These are phyloP conservation scores for Drosophila novamexicana DNA, from an alignment of 1,140 invertebrate genomes.

Conservation along the genomic window DNA sequence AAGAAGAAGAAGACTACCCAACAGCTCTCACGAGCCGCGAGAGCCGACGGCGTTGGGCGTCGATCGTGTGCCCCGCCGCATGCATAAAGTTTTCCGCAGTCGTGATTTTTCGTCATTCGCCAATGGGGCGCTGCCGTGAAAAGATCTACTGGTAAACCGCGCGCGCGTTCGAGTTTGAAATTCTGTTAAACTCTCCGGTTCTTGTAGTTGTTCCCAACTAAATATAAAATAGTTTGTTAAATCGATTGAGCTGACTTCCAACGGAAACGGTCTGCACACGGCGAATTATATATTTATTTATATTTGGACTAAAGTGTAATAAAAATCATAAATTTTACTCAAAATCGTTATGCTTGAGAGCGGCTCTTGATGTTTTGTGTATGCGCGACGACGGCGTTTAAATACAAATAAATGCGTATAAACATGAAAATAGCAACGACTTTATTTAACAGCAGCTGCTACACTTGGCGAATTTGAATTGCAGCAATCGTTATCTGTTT, in stretches of 20 bases:
- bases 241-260: conserved; percentile 52
- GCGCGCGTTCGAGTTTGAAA: conserved; percentile 4
- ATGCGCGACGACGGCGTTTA: conserved; percentile 48
- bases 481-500: conserved; percentile 1
- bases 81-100: conserved; percentile 71
- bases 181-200: too few relatives aligned
- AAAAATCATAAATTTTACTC: conserved; percentile 49
- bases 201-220: too few relatives aligned
- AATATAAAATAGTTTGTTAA: not conserved
- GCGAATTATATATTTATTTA: conserved; percentile 45
- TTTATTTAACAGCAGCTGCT: not conserved
- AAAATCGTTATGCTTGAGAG: conserved; percentile 66
- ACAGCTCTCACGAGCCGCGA: not conserved
- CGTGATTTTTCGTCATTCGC: conserved; percentile 76
- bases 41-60: conserved; percentile 6
- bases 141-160: conserved; percentile 25
- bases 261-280: conserved; percentile 21
- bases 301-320: conserved; percentile 40
- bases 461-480: conserved; percentile 7
- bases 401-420: conserved; percentile 75
- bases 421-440: conserved; percentile 68
- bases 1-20: not conserved
- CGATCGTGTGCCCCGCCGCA: conserved; percentile 43
- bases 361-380: conserved; percentile 43
- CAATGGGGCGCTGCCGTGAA: conserved; percentile 52